Evolutionary conservation across 2,113 vertebrate species (phyloP), one percentile per base, ranked within the genome.

Genomic region (Oreochromis tanganicae): DNA sequence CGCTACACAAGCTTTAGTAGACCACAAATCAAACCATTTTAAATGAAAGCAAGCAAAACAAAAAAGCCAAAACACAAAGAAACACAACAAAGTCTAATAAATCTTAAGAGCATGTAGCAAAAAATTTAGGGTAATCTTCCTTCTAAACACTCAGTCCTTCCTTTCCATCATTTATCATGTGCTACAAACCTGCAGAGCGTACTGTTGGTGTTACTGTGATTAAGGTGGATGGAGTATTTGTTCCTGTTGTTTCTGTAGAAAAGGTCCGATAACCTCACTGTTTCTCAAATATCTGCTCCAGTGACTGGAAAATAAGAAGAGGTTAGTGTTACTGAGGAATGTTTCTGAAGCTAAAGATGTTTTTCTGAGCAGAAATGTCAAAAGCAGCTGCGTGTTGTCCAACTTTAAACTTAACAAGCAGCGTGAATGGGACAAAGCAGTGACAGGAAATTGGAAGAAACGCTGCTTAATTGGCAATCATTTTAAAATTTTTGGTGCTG

Each of bases 401-500:
- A 66, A 1, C 34, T 21, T 66, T 7, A 66, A 66, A 0, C 34
- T 66, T 66, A 66, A 66, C 10, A 66, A 66, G 61, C 10, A n/a
- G 34, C 3, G 1, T 0, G 34, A 66, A n/a, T 66, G 61, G 61
- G 34, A n/a, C 61, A 66, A 66, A 66, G 34, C 34, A n/a, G 32
- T 12, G 59, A 36, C 59, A n/a, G 61, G 61, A 7, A n/a, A 66
- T 66, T 66, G 32, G 17, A 66, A 66, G 32, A 66, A 66, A 66
- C 0, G 10, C 61, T 0, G 61, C 61, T 13, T 0, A 7, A 66
- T 7, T 66, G 34, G 17, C 0, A 34, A 1, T 66, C 61, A 38
- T 66, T 38, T 12, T 1, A 12, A 38, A n/a, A 0, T n/a, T 0
- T 38, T 38, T 36, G 34, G 17, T 66, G 32, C 32, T 36, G 32